phyloP scores from a whole-genome alignment of 2,797 vertebrate species.

The Brotula barbata region DNA sequence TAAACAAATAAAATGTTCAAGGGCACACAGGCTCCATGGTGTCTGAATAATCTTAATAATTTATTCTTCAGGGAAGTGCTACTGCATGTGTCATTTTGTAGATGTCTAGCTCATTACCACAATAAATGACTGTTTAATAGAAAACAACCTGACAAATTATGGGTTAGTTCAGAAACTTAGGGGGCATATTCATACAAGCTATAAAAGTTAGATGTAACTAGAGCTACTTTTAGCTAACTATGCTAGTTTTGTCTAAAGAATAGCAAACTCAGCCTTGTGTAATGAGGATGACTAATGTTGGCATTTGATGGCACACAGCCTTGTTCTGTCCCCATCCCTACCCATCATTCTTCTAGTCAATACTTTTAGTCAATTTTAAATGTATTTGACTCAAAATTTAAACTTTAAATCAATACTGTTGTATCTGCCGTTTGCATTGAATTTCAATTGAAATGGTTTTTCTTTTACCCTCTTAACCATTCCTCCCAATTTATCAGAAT shows the following conservation, averaged over 20 bases:
- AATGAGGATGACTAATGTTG: neutral
- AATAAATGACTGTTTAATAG: conserved; percentile 6
- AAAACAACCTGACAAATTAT: neutral
- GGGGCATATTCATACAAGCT: neutral
- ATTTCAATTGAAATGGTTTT: too few species aligned
- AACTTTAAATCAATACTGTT: too few species aligned
- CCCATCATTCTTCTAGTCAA: too few species aligned
- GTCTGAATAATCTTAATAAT: conserved; percentile 35
- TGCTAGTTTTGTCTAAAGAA: neutral
- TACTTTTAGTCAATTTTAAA: too few species aligned
- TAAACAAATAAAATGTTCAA: conserved; percentile 51
- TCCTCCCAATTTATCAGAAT: too few species aligned
- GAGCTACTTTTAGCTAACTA: too few species aligned
- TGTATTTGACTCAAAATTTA: too few species aligned
- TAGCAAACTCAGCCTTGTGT: neutral
- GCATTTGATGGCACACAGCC: neutral
- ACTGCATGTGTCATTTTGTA: conserved; percentile 3
- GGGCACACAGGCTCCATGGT: conserved; percentile 23
- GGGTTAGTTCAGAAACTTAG: neutral
- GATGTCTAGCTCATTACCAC: conserved; percentile 5
- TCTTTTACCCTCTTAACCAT: too few species aligned
- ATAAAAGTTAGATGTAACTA: conserved; percentile 6
- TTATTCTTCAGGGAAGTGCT: conserved; percentile 13
- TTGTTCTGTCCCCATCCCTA: too few species aligned
- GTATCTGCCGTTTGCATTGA: too few species aligned